These are phyloP conservation scores for Triplophysa tibetana DNA, from an alignment of 2,113 vertebrate species.

Conservation along the genomic window DNA sequence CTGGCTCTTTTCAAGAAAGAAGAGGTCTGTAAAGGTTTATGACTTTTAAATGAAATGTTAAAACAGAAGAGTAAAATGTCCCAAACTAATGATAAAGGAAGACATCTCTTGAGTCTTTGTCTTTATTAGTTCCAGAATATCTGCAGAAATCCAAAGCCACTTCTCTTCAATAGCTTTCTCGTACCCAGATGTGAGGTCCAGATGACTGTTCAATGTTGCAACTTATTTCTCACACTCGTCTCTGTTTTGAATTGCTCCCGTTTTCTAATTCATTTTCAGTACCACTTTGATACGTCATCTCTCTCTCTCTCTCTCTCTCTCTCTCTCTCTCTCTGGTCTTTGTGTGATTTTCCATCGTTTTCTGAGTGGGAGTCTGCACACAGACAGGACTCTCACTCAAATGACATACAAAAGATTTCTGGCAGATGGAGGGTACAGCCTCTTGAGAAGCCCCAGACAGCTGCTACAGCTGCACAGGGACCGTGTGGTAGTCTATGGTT, in stretches of 20 bases:
- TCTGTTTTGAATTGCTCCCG: not conserved
- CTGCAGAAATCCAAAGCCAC: not conserved
- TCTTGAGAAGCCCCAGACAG: slow-evolving; percentile 10
- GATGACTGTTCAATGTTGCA: not conserved
- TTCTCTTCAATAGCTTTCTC: slow-evolving; percentile 10
- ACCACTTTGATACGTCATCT: not conserved
- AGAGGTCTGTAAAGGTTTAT: not conserved
- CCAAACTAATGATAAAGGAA: not conserved
- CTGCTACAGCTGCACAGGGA: not conserved
- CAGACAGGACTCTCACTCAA: not conserved
- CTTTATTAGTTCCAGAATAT: not conserved
- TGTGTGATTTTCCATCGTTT: not conserved
- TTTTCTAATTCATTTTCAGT: not conserved
- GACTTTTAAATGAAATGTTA: too few relatives aligned
- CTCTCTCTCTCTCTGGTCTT: too few relatives aligned
- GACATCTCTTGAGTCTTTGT: not conserved
- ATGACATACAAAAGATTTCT: slow-evolving; percentile 8
- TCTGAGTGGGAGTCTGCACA: slow-evolving; percentile 13
- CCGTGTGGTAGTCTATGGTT: not conserved
- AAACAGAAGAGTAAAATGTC: not conserved
- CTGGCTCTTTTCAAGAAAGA: not conserved
- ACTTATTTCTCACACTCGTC: not conserved
- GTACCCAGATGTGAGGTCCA: not conserved
- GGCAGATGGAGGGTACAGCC: slow-evolving; percentile 7
- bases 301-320: not conserved